Base-by-base conservation (phyloP, 1,140 invertebrate species). In the Carcinoscorpius rotundicauda region DNA sequence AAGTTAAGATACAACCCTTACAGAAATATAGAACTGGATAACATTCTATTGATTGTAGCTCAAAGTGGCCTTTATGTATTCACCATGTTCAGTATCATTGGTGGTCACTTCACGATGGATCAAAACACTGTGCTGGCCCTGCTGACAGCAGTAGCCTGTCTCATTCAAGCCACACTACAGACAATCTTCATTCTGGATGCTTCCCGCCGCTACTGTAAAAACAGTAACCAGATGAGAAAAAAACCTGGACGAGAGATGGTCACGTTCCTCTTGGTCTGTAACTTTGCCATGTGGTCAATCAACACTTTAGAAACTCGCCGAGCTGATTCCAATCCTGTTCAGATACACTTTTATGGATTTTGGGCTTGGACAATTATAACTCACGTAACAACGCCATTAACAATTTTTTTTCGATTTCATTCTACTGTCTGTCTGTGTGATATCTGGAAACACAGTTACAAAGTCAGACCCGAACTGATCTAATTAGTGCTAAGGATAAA, bases 331-430 rank as follows among this genome's bases (percentile, higher is more conserved):
- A 90, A 93, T 78, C 91, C 91, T 0, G 87, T 92, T n/a, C 91
- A 94, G 74, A 75, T 93, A 66, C 86, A 93, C 73, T 95, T 94
- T 77, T 94, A 93, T 71, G 92, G 91, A 0, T 69, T 72, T 60
- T 97, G 88, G 92, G 93, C 87, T 6, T 98, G 95, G 95, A 96
- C 92, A 9, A 96, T 96, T 69, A 96, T 98, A 52, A 95, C 91
- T 0, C 91, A 97, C 74, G 88, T 97, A 3, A 91, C 91, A 0
- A 94, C 96, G 86, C 95, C 94, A 0, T 76, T 98, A 66, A 89
- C 93, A 3, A 97, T 98, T 65, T 98, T 97, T 78, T 97, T 96
- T 78, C 82, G 94, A 61, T 97, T 74, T 62, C 73, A 73, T 63
- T 97, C 78, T 91, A 97, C 93, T 0, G 94, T 97, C 5, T 97